A percentile compares a stretch with the other conserved stretches of the same genome.
phyloP scores from a whole-genome alignment of 2,113 vertebrate genomes.

The Sigmodon hispidus region DNA sequence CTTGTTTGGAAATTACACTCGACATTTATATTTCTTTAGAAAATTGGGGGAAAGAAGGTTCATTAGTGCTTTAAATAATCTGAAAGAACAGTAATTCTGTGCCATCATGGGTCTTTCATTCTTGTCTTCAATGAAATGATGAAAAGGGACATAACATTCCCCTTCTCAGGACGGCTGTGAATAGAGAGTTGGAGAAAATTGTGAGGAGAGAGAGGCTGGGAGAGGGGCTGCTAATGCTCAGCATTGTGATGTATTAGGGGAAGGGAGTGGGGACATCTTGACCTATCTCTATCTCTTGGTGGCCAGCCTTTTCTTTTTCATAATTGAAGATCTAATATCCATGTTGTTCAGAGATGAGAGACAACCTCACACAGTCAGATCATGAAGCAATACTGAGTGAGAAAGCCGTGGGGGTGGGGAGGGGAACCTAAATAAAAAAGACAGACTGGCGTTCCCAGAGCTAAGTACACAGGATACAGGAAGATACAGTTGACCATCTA shows the following conservation, averaged over 20 bases:
- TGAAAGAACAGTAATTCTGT: constrained; percentile 40
- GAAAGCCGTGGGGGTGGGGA: not conserved
- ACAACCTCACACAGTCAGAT: not conserved
- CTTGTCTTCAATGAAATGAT: constrained; percentile 27
- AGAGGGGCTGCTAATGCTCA: not conserved
- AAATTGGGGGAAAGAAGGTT: constrained; percentile 24
- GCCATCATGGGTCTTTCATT: constrained; percentile 11
- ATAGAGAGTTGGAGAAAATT: constrained; percentile 6
- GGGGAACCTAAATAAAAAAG: not conserved
- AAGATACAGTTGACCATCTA: not conserved
- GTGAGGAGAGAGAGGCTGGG: not conserved
- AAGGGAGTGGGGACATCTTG: not conserved
- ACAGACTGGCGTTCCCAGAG: not conserved
- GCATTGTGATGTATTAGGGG: not conserved
- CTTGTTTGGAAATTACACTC: constrained; percentile 46
- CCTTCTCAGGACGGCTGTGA: not conserved
- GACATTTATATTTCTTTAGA: constrained; percentile 40
- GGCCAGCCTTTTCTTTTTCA: not conserved
- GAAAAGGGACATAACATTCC: constrained; percentile 3
- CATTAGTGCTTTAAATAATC: constrained; percentile 37
- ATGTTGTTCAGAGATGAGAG: not conserved
- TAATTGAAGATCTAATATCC: not conserved
- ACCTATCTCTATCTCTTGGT: not conserved
- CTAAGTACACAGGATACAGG: not conserved
- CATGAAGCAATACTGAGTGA: not conserved